Evolutionary conservation across 2,113 vertebrate species (phyloP).

Genomic region (Petrocephalus zakoni): DNA sequence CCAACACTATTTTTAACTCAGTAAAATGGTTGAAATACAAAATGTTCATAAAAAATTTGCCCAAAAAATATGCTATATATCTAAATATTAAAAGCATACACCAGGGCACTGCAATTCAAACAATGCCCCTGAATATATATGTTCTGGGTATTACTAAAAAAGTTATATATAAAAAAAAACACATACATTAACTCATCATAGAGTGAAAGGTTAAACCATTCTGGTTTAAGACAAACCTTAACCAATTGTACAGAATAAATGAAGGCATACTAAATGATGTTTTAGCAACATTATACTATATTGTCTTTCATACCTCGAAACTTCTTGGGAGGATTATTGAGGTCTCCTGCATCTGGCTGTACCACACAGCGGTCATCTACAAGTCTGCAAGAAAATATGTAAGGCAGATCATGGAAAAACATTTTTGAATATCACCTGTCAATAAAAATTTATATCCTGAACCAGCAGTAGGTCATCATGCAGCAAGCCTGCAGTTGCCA

Average conservation of each 20-base stretch:
- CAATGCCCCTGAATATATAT: background rate
- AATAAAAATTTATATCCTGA: background rate
- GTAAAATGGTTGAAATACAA: background rate
- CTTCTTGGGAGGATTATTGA: constrained; percentile 96
- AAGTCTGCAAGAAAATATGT: constrained; percentile 64
- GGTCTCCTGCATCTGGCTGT: constrained; percentile 90
- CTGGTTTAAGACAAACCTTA: background rate
- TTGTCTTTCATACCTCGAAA: constrained; percentile 76
- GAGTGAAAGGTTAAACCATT: background rate
- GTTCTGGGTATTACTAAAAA: background rate
- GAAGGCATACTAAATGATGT: background rate
- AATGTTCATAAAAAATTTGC: background rate
- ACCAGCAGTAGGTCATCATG: background rate
- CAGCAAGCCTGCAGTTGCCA: background rate
- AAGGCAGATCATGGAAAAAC: background rate
- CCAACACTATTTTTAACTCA: background rate
- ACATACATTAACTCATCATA: background rate
- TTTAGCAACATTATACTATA: background rate
- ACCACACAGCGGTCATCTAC: constrained; percentile 98
- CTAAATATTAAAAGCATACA: background rate
- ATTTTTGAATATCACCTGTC: background rate
- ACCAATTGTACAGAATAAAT: background rate
- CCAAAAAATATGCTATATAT: background rate
- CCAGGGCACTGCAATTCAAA: background rate
- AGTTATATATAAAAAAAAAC: background rate